Evolutionary conservation across 2,113 vertebrate species (phyloP).

Genomic region (Nansenia antarctica): DNA sequence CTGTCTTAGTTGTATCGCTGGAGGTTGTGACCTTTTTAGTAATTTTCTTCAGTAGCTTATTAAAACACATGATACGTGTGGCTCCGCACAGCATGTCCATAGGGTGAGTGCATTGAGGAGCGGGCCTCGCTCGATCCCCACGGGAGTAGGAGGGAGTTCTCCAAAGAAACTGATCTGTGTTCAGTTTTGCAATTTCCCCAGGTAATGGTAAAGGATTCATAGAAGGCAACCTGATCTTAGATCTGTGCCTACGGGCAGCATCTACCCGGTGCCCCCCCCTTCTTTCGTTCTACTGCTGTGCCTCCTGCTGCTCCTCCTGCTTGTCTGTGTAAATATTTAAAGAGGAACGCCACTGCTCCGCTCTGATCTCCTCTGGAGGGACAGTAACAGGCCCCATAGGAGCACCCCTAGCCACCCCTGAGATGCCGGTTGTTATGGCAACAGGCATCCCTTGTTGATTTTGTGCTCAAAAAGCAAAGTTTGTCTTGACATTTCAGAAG

Average conservation of each 20-base stretch:
- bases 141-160: slow-evolving; percentile 20
- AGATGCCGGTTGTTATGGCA: slow-evolving; percentile 65
- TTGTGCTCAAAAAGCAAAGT: slow-evolving; percentile 52
- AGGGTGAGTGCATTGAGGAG: slow-evolving; percentile 14
- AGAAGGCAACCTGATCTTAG: background rate
- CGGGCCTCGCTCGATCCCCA: background rate
- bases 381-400: slow-evolving; percentile 43
- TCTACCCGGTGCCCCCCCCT: slow-evolving; percentile 8
- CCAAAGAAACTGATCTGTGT: slow-evolving; percentile 13
- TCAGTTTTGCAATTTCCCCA: slow-evolving; percentile 1
- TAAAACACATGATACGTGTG: slow-evolving; percentile 37
- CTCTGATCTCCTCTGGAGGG: slow-evolving; percentile 52
- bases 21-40: slow-evolving; percentile 15
- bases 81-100: slow-evolving; percentile 23
- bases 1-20: background rate
- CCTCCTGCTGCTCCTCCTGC: slow-evolving; percentile 9
- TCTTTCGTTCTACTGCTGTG: background rate
- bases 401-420: slow-evolving; percentile 56
- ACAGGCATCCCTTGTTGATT: slow-evolving; percentile 56
- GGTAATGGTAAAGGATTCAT: background rate
- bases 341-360: slow-evolving; percentile 31
- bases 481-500: slow-evolving; percentile 64
- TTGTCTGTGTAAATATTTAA: slow-evolving; percentile 47
- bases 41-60: slow-evolving; percentile 41
- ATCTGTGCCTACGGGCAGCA: background rate